phyloP scores from a whole-genome alignment of 2,888 invertebrate species.

The Pyralis farinalis region DNA sequence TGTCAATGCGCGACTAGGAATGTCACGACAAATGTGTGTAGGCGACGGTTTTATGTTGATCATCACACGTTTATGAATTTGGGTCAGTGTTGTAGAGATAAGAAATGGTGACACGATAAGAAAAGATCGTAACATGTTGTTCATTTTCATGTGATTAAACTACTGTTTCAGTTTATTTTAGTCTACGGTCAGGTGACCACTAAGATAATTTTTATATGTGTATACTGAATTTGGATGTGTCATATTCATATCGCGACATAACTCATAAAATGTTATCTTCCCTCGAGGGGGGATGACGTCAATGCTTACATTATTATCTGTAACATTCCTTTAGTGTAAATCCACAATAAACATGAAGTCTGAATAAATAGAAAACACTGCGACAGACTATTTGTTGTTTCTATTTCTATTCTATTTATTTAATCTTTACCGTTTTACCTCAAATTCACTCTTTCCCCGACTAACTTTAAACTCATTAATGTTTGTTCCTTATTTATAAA shows the following conservation, averaged over 20 bases:
- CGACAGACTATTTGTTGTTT: too few relatives aligned
- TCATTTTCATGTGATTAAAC: conserved; percentile 13
- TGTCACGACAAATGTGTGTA: conserved; percentile 56
- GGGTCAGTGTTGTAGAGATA: conserved; percentile 51
- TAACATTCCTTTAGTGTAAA: background rate
- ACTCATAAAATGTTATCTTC: background rate
- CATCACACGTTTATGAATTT: conserved; percentile 60
- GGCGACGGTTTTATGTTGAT: conserved; percentile 55
- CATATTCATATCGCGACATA: too few relatives aligned
- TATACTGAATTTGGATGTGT: background rate
- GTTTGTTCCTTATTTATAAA: too few relatives aligned
- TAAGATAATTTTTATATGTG: too few relatives aligned
- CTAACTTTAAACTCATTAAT: too few relatives aligned
- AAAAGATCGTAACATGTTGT: conserved; percentile 11
- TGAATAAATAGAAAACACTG: too few relatives aligned
- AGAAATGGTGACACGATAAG: conserved; percentile 28
- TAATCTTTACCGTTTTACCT: too few relatives aligned
- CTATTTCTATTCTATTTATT: too few relatives aligned
- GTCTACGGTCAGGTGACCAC: conserved; percentile 1
- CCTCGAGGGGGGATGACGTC: background rate
- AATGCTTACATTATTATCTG: background rate
- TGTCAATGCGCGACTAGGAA: conserved; percentile 55
- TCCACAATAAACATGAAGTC: too few relatives aligned
- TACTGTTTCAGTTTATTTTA: conserved; percentile 7
- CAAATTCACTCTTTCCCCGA: too few relatives aligned